Base-by-base conservation (phyloP, 2,888 invertebrate genomes). In the Eupithecia tripunctaria region DNA sequence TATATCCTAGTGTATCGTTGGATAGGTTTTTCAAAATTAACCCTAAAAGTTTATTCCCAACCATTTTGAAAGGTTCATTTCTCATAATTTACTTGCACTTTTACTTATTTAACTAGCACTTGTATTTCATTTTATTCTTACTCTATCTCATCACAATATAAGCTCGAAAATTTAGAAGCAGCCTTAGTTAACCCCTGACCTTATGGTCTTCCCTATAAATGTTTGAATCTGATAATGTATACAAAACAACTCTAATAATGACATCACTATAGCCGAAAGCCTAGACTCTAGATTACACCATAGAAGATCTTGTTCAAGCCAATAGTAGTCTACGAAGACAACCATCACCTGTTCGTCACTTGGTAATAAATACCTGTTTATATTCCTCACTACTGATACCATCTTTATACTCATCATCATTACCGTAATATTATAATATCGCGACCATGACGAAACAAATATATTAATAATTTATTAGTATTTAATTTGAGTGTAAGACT, bases 271-370 rank as follows among this genome's bases (percentile, higher is more conserved):
- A 47, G 7, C 51, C 25, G 41, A 41, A 6, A 43, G 18, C 38
- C 38, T 7, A 38, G 38, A 32, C 32, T 32, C 32, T 14, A 62
- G 68, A n/a, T 43, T 60, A 6, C 60, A 73, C 65, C 69, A 67
- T 36, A 62, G 8, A 47, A 51, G 21, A 21, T 51, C 21, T 67
- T 73, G 66, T 68, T 72, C 47, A 65, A 32, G 36, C 27, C 47
- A 36, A 66, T 68, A 36, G 1, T 36, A 10, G 43, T n/a, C 21
- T 51, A 21, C 21, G 51, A 2, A 0, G 12, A 21, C 51, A 47
- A 47, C n/a, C n/a, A 59, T 41, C 72, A 72, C 68, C 72, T 72
- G 72, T 29, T 63, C 14, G 27, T 29, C 27, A 47, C 2, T 47
- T 38, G 14, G 27, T 59, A 59, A 59, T 27, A 59, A 25, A 27